Percentiles rank a stretch among this genome's conserved stretches.
phyloP scores from a whole-genome alignment of 1,140 invertebrate species.

The Harlomillsia oculata region DNA sequence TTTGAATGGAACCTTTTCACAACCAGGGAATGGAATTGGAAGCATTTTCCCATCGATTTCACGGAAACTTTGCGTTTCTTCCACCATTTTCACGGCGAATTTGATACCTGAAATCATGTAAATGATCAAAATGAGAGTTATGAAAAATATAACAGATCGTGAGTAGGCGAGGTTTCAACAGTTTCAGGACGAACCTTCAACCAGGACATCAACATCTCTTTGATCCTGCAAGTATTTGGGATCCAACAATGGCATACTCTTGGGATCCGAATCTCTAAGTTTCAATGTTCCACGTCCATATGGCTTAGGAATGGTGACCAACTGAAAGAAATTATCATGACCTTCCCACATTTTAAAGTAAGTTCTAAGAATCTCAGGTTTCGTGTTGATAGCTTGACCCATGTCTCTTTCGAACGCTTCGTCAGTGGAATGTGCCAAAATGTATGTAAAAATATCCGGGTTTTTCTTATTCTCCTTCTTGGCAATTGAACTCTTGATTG shows the following conservation, averaged over 20 bases:
- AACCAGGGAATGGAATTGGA: conserved; percentile 24
- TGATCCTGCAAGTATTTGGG: conserved; percentile 19
- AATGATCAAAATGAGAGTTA: background rate
- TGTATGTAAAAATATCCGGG: conserved; percentile 23
- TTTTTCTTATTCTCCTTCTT: conserved; percentile 16
- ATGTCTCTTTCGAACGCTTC: conserved; percentile 21
- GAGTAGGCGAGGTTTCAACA: conserved; percentile 7
- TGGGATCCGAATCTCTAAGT: conserved; percentile 6
- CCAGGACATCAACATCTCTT: conserved; percentile 4
- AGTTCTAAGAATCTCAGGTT: background rate
- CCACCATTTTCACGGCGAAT: conserved; percentile 5
- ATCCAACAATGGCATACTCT: conserved; percentile 8
- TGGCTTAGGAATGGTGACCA: conserved; percentile 66
- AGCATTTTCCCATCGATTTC: conserved; percentile 7
- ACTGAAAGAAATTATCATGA: conserved; percentile 42
- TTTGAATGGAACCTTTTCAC: conserved; percentile 39
- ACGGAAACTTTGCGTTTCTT: conserved; percentile 2
- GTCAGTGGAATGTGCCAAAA: conserved; percentile 19
- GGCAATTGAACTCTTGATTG: conserved; percentile 10
- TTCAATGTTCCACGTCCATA: conserved; percentile 47
- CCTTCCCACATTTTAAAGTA: conserved; percentile 20
- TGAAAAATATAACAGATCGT: background rate
- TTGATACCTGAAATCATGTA: conserved; percentile 2
- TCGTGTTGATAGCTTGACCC: conserved; percentile 15
- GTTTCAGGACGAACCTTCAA: conserved; percentile 10